Conservation (phyloP, 2,888 invertebrate genomes). For the Leucania comma region DNA sequence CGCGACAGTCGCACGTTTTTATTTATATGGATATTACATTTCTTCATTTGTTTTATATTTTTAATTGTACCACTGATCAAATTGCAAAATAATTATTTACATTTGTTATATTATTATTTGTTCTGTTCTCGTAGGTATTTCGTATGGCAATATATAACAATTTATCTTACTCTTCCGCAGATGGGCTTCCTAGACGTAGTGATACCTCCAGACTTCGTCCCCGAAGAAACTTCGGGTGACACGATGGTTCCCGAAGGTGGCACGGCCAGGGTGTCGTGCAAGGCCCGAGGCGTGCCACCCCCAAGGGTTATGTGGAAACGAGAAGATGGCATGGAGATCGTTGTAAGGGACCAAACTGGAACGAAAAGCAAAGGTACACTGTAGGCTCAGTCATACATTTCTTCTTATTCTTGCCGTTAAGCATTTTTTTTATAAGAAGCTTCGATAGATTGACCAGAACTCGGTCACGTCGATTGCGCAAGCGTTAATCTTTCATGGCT, state of each 20-base stretch:
- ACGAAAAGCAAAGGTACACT: conserved; percentile 89
- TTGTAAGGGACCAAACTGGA: conserved; percentile 92
- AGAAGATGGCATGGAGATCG: conserved; percentile 94
- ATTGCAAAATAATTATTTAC: too few species aligned
- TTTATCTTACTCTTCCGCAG: conserved; percentile 79
- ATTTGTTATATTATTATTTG: neutral
- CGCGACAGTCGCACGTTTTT: too few species aligned
- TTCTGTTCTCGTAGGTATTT: neutral
- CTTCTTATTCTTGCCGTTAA: too few species aligned
- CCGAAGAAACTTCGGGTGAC: conserved; percentile 95
- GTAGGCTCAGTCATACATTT: neutral
- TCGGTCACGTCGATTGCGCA: too few species aligned
- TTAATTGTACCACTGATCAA: too few species aligned
- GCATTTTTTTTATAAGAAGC: too few species aligned
- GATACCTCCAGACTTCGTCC: conserved; percentile 95
- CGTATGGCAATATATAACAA: neutral
- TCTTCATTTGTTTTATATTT: too few species aligned
- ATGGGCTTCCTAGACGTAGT: conserved; percentile 95
- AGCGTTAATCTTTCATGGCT: too few species aligned
- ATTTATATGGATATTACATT: too few species aligned
- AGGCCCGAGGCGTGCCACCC: conserved; percentile 93
- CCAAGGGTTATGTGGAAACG: conserved; percentile 94
- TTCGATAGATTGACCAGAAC: too few species aligned
- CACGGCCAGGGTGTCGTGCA: conserved; percentile 91
- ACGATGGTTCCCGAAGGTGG: conserved; percentile 95